Conservation (phyloP, 2,113 vertebrate genomes). For the Dunckerocampus dactyliophorus region DNA sequence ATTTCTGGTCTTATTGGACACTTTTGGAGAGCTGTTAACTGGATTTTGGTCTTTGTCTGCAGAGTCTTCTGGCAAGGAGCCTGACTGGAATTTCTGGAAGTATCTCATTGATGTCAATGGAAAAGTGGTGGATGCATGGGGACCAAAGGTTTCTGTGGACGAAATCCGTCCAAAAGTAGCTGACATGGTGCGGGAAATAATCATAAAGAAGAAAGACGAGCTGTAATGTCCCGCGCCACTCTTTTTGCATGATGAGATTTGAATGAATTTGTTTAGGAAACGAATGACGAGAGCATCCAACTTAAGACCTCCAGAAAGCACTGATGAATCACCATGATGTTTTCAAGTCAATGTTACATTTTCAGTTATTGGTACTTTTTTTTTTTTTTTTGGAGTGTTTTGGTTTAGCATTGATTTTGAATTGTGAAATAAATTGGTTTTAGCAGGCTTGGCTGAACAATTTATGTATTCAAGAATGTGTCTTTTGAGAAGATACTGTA, state of each 20-base stretch:
- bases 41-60: conserved; percentile 13
- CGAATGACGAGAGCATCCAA: neutral
- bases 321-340: neutral
- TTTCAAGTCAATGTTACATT: too few relatives aligned
- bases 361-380: too few relatives aligned
- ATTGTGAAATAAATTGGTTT: too few relatives aligned
- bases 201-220: conserved; percentile 88
- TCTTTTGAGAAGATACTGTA: too few relatives aligned
- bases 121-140: conserved; percentile 85
- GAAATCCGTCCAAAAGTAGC: conserved; percentile 83
- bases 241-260: neutral
- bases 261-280: neutral
- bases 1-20: neutral
- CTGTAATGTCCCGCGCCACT: conserved; percentile 66
- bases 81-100: conserved; percentile 99
- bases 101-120: conserved; percentile 86
- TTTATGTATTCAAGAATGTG: too few relatives aligned
- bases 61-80: conserved; percentile 88
- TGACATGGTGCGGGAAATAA: conserved; percentile 88
- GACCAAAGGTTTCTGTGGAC: conserved; percentile 80
- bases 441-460: too few relatives aligned
- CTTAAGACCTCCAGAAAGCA: neutral
- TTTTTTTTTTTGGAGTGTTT: neutral
- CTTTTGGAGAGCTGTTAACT: neutral
- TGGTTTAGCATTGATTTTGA: neutral